Percentiles rank a stretch among this genome's conserved stretches.
phyloP scores from a whole-genome alignment of 2,113 vertebrate genomes.

The Rhinolophus ferrumequinum region DNA sequence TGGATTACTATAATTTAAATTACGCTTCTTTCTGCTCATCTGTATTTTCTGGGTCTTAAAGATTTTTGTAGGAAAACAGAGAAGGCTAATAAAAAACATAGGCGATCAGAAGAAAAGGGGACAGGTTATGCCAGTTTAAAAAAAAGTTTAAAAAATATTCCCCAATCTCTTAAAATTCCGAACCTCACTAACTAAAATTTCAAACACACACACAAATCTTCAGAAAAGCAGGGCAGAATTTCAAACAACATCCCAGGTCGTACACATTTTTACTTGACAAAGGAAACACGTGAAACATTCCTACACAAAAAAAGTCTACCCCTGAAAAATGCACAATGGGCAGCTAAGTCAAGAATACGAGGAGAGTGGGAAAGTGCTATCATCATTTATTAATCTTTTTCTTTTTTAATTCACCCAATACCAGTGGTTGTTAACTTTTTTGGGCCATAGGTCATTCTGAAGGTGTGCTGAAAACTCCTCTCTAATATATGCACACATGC shows the following conservation, averaged over 20 bases:
- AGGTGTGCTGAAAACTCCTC: neutral
- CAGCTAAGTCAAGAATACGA: neutral
- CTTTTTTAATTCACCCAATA: neutral
- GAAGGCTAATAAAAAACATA: conserved; percentile 25
- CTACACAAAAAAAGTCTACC: neutral
- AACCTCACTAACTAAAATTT: conserved; percentile 41
- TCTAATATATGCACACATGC: neutral
- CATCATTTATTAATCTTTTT: conserved; percentile 36
- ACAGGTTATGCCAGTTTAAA: neutral
- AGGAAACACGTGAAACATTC: neutral
- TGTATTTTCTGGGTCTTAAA: conserved; percentile 19
- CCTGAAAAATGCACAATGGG: neutral
- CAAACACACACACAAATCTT: neutral
- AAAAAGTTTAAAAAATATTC: neutral
- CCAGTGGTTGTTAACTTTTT: neutral
- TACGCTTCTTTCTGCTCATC: neutral
- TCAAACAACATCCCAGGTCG: neutral
- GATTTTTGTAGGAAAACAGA: conserved; percentile 40
- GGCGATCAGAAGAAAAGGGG: neutral
- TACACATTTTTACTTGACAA: neutral
- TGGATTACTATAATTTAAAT: conserved; percentile 7
- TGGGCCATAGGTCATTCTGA: neutral
- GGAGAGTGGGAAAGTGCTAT: neutral
- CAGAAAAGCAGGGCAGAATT: conserved; percentile 13
- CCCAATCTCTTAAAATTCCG: conserved; percentile 10